Evolutionary conservation across 2,888 invertebrate species (phyloP).

Genomic region (Tenodera sinensis): DNA sequence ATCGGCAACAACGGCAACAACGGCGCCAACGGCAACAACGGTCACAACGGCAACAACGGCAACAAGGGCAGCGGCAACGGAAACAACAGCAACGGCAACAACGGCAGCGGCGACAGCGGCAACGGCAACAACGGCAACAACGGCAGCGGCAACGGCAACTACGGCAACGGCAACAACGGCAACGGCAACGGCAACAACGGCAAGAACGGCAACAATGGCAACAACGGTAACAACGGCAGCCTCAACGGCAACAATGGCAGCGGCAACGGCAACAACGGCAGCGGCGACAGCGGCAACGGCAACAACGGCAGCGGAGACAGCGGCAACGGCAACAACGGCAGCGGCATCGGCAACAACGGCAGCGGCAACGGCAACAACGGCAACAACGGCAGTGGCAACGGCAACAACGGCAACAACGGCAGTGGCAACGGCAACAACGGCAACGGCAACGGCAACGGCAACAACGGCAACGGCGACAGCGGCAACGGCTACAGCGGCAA

Average conservation of each 20-base stretch:
- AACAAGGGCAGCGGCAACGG: constrained; percentile 67
- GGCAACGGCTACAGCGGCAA: too few species aligned
- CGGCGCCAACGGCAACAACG: not conserved
- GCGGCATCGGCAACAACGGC: too few species aligned
- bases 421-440: not conserved
- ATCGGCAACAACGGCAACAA: not conserved
- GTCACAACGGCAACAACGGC: too few species aligned
- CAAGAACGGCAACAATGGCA: too few species aligned
- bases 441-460: constrained; percentile 60
- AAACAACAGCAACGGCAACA: constrained; percentile 70
- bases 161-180: too few species aligned
- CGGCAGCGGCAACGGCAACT: too few species aligned
- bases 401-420: not conserved
- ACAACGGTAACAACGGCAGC: too few species aligned
- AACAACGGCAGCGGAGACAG: not conserved
- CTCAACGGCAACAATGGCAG: too few species aligned
- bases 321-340: too few species aligned
- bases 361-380: not conserved
- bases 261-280: too few species aligned
- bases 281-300: not conserved
- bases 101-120: constrained; percentile 66
- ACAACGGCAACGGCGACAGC: constrained; percentile 63
- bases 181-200: too few species aligned
- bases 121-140: constrained; percentile 42
- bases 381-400: not conserved